Percentiles rank a stretch among this genome's conserved stretches.
These are phyloP conservation scores for Eupithecia dodoneata DNA, from an alignment of 2,888 invertebrate genomes.

Conservation along the genomic window DNA sequence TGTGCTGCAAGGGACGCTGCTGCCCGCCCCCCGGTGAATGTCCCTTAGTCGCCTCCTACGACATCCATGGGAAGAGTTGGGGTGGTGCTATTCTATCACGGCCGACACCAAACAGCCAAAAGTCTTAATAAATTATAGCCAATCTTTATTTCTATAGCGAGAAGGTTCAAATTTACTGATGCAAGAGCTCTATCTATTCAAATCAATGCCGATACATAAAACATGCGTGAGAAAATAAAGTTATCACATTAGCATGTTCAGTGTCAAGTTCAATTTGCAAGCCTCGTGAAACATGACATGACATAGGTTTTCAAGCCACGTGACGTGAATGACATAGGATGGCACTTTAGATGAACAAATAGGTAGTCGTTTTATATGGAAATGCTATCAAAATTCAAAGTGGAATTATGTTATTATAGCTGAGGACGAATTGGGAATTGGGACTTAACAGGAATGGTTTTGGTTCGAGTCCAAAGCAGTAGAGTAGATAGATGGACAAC, in stretches of 20 bases:
- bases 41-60: too few relatives aligned
- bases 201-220: not conserved
- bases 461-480: not conserved
- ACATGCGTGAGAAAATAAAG: conserved; percentile 31
- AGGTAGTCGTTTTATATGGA: conserved; percentile 39
- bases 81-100: too few relatives aligned
- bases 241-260: conserved; percentile 42
- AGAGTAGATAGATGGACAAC: too few relatives aligned
- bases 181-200: not conserved
- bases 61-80: too few relatives aligned
- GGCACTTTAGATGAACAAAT: conserved; percentile 20
- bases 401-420: not conserved
- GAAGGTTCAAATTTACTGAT: not conserved
- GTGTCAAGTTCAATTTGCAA: conserved; percentile 46
- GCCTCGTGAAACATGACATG: conserved; percentile 27
- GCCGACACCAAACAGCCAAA: too few relatives aligned
- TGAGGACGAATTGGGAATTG: not conserved
- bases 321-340: not conserved
- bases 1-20: too few relatives aligned
- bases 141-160: too few relatives aligned
- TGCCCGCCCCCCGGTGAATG: too few relatives aligned
- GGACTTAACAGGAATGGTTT: not conserved
- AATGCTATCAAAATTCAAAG: conserved; percentile 28
- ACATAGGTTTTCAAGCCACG: not conserved
- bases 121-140: too few relatives aligned